Base-by-base conservation (phyloP, 2,888 invertebrate genomes). In the Yponomeuta evonymella region DNA sequence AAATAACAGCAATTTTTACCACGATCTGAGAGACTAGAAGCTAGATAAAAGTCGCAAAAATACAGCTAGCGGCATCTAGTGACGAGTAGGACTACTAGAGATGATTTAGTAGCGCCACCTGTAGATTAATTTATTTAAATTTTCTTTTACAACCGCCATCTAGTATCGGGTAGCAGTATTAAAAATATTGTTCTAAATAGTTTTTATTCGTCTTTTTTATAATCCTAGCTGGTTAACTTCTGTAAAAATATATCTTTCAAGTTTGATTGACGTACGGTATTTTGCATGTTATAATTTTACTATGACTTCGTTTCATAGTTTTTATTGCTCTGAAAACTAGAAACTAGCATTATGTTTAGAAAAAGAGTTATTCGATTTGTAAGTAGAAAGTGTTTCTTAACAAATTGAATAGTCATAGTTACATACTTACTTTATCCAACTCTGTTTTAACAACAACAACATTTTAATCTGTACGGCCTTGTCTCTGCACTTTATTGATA, bases 91-190 rank as follows among this genome's bases (percentile, higher is more conserved):
- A 71, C 70, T 66, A 73, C 72, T 65, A 73, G 4, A 58, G 15
- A 5, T 15, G 2, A 2, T 58, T 2, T 15, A 15, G 9, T 43
- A 8, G 43, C 43, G 43, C 43, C 43, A 43, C 43, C 43, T 43
- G 6, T 43, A 43, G 8, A 8, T 43, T 43, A 9, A 43, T 43
- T 43, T 8, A 8, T 1, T 43, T 6, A 43, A 5, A 0, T 8
- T 8, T 8, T 8, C 8, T 43, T 43, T 43, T 58, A 70, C 67
- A 12, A 75, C 36, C 74, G 77, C 75, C 83, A 79, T 78, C 83
- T 82, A 71, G 72, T 72, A 70, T 48, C 5, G 62, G 75, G 71
- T 81, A 80, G 82, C 12, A n/a, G 10, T 30, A 68, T 63, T n/a
- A 71, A 68, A 15, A 58, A 15, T 15, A 12, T 58, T 58, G 15